phyloP scores from a whole-genome alignment of 2,797 vertebrate genomes.

The Ispidina lecontei region DNA sequence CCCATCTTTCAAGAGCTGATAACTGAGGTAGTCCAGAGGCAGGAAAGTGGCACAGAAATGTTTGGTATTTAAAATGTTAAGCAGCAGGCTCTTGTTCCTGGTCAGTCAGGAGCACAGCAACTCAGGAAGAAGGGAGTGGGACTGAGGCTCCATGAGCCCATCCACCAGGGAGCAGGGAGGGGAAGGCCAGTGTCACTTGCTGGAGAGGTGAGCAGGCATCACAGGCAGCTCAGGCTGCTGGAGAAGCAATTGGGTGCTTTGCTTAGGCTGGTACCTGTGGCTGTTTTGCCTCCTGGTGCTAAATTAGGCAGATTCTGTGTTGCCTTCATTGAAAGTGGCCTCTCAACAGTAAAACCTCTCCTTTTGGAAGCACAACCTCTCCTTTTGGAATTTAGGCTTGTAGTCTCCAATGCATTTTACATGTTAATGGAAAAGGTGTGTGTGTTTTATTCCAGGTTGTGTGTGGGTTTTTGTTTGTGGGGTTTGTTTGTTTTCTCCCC shows the following conservation, averaged over 20 bases:
- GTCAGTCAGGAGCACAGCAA: not conserved
- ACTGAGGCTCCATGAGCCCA: not conserved
- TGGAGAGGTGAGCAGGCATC: not conserved
- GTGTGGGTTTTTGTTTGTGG: no score
- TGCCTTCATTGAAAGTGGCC: not conserved
- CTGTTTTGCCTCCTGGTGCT: not conserved
- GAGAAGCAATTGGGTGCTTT: not conserved
- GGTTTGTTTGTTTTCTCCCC: not conserved
- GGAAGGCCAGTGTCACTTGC: not conserved
- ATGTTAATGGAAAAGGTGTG: not conserved
- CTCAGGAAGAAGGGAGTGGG: not conserved
- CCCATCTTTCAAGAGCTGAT: not conserved
- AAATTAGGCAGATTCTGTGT: not conserved
- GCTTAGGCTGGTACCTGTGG: not conserved
- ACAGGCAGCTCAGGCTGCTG: accelerated
- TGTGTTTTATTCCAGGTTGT: not conserved
- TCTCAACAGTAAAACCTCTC: not conserved
- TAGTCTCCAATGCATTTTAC: not conserved
- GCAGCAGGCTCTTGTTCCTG: not conserved
- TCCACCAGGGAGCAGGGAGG: not conserved
- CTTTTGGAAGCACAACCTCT: not conserved
- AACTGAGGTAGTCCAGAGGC: not conserved
- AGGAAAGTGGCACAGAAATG: not conserved
- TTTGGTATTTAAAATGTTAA: not conserved
- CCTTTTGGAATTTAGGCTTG: not conserved